Base-by-base conservation (phyloP, 2,888 invertebrate genomes). In the Notodonta ziczac region DNA sequence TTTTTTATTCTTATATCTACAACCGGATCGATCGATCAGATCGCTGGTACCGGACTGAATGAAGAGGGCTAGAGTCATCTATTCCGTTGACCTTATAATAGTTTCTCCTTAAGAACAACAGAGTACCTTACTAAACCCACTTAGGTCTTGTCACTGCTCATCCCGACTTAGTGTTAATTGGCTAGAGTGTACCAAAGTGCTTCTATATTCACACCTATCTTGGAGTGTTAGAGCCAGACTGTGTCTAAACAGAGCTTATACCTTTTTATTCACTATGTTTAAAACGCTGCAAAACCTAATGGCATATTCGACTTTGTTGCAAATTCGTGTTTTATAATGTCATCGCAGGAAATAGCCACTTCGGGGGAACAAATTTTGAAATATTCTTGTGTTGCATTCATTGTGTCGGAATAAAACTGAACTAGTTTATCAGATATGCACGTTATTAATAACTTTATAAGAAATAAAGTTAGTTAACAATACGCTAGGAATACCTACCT, bases 101-200 rank as follows among this genome's bases (percentile, higher is more conserved):
- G 46, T 7, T 35, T 35, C 6, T 35, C 35, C 35, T 35, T 35
- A 6, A 35, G 35, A 0, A 35, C 35, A 46, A n/a, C 46, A n/a
- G 46, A 7, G n/a, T 50, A 50, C 4, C 9, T 24, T 24, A 24
- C n/a, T 9, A 48, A 48, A 12, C 12, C 50, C 50, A 46, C 10
- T 14, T 48, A 52, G 24, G 9, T 32, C 5, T 9, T 24, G 16
- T 53, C 53, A 35, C 35, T 14, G 10, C 13, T 12, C 35, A 53
- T 53, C 12, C 40, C 13, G 14, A 54, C 5, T 39, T 13, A 39
- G 39, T 50, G 50, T 57, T 57, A 54, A 40, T 40, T 55, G 52
- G 13, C 52, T 52, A 40, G 14, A 40, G 16, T 55, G 40, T 40
- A 55, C 32, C 56, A 39, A 39, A 56, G 55, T 58, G 58, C 55